Percentiles rank a stretch among this genome's conserved stretches.
phyloP scores from a whole-genome alignment of 2,888 invertebrate species.

The Tipula lateralis region DNA sequence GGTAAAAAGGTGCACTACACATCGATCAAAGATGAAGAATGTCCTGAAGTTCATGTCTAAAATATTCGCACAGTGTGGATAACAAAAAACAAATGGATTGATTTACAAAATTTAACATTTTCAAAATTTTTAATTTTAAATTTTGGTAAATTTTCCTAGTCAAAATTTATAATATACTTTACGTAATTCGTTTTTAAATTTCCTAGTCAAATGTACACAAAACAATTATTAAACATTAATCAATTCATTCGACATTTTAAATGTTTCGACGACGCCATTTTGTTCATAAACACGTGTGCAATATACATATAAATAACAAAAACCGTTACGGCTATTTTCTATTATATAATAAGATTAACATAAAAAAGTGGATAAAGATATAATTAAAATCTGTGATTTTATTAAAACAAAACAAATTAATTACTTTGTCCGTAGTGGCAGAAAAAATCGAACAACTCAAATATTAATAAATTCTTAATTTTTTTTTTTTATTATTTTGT shows the following conservation, averaged over 20 bases:
- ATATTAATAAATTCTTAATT: background rate
- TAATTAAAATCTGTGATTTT: conserved; percentile 24
- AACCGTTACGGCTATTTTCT: background rate
- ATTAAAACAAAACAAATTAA: background rate
- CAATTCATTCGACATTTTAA: background rate
- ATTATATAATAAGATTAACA: background rate
- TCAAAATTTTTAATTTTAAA: background rate
- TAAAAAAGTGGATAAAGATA: background rate
- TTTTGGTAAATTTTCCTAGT: conserved; percentile 8
- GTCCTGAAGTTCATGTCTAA: conserved; percentile 49
- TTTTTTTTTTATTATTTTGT: background rate
- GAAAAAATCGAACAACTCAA: background rate
- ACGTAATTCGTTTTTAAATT: background rate
- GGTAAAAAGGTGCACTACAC: conserved; percentile 69
- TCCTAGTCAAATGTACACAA: background rate
- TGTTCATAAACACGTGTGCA: background rate
- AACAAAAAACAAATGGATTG: background rate
- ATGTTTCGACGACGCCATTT: background rate
- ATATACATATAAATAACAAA: background rate
- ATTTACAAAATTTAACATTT: background rate
- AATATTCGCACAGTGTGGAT: background rate
- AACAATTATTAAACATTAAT: background rate
- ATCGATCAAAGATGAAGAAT: conserved; percentile 60
- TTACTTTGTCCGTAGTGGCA: background rate
- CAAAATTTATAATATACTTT: background rate